Evolutionary conservation across 2,113 vertebrate species (phyloP), one percentile per base, ranked within the genome.

Genomic region (Murina feae): DNA sequence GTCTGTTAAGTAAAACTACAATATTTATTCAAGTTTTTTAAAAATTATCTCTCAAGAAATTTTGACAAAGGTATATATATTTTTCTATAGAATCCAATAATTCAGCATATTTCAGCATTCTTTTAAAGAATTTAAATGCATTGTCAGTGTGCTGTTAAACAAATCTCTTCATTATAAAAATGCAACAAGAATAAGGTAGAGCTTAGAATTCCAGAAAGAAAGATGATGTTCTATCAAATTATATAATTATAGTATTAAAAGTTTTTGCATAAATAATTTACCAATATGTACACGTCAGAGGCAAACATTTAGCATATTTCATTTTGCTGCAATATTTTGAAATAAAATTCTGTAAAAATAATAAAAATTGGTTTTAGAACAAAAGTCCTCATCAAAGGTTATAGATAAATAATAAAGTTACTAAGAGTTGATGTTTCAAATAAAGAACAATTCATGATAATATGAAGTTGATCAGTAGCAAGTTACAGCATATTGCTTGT

Each of bases 41-140:
- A n/a, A 80, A 76, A 65, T 74, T 85, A 44, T 66, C 30, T 71
- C 16, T 65, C 75, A 94, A 86, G 47, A 51, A 25, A 89, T 95
- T 97, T 97, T 96, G 18, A 89, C 7, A 8, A 91, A 53, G 5
- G 42, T 69, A 76, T 12, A 58, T 51, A 96, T 95, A 55, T 80
- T 71, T 66, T 96, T 66, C 74, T 95, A 12, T 92, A n/a, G 32
- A 76, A 25, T 72, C 11, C 53, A 93, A 37, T 8, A 78, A 63
- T 13, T 63, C 37, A 93, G 44, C 35, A 55, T 89, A 51, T 0
- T 78, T 91, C n/a, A 83, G 12, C 9, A 0, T 75, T 92, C 14
- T 75, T 68, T 86, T 49, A 88, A 97, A 95, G 71, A 94, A 53
- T 1, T 20, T 86, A 47, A 90, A 53, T 69, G 13, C 1, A 12